Conservation (phyloP, 1,140 invertebrate genomes). For the Ceratitis capitata region DNA sequence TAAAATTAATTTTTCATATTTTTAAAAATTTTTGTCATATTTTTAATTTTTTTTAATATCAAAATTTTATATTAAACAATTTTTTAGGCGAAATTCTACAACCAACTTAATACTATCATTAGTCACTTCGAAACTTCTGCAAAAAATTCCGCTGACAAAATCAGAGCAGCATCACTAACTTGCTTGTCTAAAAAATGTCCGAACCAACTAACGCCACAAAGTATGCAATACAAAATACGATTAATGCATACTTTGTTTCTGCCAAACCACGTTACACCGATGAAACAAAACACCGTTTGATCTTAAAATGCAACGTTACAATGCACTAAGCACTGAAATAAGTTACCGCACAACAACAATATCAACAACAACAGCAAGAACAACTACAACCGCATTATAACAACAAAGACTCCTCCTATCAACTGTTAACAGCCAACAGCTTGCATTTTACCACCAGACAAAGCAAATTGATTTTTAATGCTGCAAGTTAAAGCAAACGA, state of each 20-base stretch:
- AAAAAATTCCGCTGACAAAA: neutral
- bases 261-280: neutral
- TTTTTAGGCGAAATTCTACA: too few relatives aligned
- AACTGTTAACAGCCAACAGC: neutral
- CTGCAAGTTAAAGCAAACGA: neutral
- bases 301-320: neutral
- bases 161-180: neutral
- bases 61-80: too few relatives aligned
- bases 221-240: neutral
- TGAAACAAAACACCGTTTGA: neutral
- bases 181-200: neutral
- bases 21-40: too few relatives aligned
- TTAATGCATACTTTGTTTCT: neutral
- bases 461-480: constrained; percentile 15
- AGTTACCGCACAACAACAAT: neutral
- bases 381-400: neutral
- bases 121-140: neutral
- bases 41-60: too few relatives aligned
- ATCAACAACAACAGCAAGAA: neutral
- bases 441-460: neutral
- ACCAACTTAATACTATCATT: neutral
- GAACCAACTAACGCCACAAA: neutral
- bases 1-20: too few relatives aligned
- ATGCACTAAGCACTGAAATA: neutral
- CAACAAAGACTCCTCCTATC: too few relatives aligned